Evolutionary conservation across 2,888 invertebrate genomes (phyloP).

Genomic region (Noctuana brunneofusca): DNA sequence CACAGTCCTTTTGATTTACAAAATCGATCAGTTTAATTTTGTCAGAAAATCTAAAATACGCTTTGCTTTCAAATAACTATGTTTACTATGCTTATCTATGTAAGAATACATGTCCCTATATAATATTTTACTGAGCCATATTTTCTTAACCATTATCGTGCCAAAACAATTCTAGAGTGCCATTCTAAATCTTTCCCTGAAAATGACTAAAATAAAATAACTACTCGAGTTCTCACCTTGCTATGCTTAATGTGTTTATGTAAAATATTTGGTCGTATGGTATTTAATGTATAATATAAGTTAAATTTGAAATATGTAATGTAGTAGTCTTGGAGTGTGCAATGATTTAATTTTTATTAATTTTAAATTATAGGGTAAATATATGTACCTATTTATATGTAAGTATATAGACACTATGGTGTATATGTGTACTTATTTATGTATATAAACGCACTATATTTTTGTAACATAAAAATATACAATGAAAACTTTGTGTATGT

Average conservation of each 20-base stretch:
- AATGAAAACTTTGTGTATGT: slow-evolving; percentile 29
- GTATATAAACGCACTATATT: no score
- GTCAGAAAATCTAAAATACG: not conserved
- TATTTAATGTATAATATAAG: not conserved
- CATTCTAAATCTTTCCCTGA: slow-evolving; percentile 8
- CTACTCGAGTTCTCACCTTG: not conserved
- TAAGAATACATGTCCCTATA: not conserved
- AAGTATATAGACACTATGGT: no score
- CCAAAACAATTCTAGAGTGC: slow-evolving; percentile 22
- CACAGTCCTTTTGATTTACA: no score
- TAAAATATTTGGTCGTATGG: slow-evolving; percentile 15
- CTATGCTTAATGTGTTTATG: slow-evolving; percentile 1
- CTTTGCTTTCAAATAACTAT: not conserved
- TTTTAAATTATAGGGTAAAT: slow-evolving; percentile 24
- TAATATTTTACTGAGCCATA: slow-evolving; percentile 23
- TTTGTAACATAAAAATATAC: slow-evolving; percentile 30
- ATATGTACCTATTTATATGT: no score
- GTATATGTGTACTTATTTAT: no score
- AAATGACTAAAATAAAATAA: slow-evolving; percentile 15
- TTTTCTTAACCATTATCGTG: slow-evolving; percentile 13
- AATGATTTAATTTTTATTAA: slow-evolving; percentile 13
- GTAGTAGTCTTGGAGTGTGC: slow-evolving; percentile 15
- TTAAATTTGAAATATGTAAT: slow-evolving; percentile 14
- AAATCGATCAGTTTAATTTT: no score
- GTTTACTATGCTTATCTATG: slow-evolving; percentile 5